A percentile compares a stretch with the other conserved stretches of the same genome.
Evolutionary conservation across 2,113 vertebrate species (phyloP).

Genomic region (Thalassarche chlororhynchos): DNA sequence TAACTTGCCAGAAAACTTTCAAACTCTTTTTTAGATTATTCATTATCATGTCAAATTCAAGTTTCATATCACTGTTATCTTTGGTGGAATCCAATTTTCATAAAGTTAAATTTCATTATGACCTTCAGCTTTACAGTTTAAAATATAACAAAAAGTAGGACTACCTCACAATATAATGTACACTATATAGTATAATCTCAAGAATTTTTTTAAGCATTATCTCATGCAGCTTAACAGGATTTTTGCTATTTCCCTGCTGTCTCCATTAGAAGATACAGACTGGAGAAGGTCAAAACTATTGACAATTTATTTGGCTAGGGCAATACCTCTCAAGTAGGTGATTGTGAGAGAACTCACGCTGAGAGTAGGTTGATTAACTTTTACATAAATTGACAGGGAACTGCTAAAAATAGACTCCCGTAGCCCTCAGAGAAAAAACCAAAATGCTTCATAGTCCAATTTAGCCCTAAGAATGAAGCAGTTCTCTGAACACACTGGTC

Average conservation of each 20-base stretch:
- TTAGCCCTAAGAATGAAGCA: background rate
- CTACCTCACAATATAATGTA: background rate
- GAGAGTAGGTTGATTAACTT: background rate
- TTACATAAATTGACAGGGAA: background rate
- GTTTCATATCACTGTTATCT: background rate
- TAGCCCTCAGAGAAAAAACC: background rate
- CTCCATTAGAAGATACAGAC: background rate
- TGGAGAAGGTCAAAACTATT: background rate
- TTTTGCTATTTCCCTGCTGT: background rate
- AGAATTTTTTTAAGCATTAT: background rate
- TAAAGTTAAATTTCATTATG: background rate
- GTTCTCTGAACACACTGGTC: background rate
- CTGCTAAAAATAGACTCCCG: background rate
- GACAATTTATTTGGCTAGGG: background rate
- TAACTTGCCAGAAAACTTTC: too few species aligned
- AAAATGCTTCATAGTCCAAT: background rate
- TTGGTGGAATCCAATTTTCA: background rate
- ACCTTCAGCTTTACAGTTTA: background rate
- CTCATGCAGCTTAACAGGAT: background rate
- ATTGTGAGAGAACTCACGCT: background rate
- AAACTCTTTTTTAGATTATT: background rate
- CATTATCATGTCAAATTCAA: background rate
- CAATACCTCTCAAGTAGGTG: background rate
- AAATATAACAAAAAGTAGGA: background rate
- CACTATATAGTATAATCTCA: background rate